Conservation (phyloP, 2,113 vertebrate species). For the Pygoscelis antarcticus region DNA sequence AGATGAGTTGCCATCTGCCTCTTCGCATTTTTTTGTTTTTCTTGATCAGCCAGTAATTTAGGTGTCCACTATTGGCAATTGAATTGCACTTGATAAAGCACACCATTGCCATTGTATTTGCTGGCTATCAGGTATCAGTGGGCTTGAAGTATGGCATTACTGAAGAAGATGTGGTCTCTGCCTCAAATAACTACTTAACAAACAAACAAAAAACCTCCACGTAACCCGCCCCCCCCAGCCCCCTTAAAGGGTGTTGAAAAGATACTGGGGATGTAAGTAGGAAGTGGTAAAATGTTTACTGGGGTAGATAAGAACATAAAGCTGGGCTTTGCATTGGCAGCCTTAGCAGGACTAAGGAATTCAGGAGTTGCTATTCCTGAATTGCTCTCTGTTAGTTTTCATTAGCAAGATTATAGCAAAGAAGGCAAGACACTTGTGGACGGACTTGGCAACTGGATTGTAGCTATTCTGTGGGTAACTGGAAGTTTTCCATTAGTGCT, state of each 20-base stretch:
- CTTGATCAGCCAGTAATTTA: not conserved
- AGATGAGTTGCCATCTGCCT: not conserved
- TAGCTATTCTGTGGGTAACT: not conserved
- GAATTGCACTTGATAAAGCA: not conserved
- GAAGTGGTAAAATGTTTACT: not conserved
- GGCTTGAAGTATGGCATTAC: not conserved
- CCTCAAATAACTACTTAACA: not conserved
- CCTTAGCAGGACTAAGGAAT: not conserved
- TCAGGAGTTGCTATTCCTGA: not conserved
- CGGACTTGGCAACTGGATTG: not conserved
- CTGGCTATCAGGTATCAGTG: not conserved
- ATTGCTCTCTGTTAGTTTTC: not conserved
- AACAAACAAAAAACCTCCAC: too few relatives aligned
- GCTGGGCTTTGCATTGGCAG: not conserved
- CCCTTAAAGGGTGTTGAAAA: not conserved
- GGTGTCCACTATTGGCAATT: not conserved
- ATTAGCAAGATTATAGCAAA: not conserved
- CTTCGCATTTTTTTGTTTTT: not conserved
- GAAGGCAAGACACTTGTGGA: not conserved
- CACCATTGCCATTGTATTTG: not conserved
- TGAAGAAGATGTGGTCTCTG: not conserved
- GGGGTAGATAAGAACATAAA: not conserved
- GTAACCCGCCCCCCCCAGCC: not conserved
- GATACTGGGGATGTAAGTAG: accelerated
- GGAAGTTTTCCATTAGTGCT: not conserved